Evolutionary conservation across 2,888 invertebrate genomes (phyloP).

Genomic region (Ophioninae sp.): DNA sequence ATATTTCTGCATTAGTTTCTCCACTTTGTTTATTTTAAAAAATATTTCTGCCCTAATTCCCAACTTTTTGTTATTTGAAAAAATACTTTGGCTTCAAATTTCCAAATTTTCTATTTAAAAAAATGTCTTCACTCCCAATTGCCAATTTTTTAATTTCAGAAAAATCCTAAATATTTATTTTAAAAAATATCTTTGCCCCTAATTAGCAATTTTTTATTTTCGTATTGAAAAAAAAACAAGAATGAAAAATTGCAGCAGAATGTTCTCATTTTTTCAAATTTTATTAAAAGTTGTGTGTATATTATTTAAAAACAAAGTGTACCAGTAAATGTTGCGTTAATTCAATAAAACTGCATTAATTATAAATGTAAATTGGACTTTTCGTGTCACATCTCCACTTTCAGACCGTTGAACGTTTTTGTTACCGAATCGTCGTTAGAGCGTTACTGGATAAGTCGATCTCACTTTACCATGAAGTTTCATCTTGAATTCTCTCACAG

Average conservation of each 20-base stretch:
- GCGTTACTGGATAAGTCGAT: constrained; percentile 16
- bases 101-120: too few relatives aligned
- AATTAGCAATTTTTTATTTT: too few relatives aligned
- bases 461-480: constrained; percentile 29
- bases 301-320: background rate
- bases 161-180: too few relatives aligned
- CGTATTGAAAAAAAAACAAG: too few relatives aligned
- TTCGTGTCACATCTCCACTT: background rate
- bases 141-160: too few relatives aligned
- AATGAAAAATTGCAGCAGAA: too few relatives aligned
- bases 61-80: background rate
- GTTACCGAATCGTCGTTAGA: constrained; percentile 20
- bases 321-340: background rate
- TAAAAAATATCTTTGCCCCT: too few relatives aligned
- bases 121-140: too few relatives aligned
- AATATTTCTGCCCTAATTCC: background rate
- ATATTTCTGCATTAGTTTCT: too few relatives aligned
- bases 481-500: background rate
- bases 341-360: background rate
- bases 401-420: background rate
- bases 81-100: background rate
- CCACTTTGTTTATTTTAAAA: too few relatives aligned
- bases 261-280: too few relatives aligned
- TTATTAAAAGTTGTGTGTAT: too few relatives aligned
- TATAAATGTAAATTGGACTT: background rate